These are phyloP conservation scores for Leptothorax acervorum DNA, from an alignment of 2,888 invertebrate species.

Conservation along the genomic window DNA sequence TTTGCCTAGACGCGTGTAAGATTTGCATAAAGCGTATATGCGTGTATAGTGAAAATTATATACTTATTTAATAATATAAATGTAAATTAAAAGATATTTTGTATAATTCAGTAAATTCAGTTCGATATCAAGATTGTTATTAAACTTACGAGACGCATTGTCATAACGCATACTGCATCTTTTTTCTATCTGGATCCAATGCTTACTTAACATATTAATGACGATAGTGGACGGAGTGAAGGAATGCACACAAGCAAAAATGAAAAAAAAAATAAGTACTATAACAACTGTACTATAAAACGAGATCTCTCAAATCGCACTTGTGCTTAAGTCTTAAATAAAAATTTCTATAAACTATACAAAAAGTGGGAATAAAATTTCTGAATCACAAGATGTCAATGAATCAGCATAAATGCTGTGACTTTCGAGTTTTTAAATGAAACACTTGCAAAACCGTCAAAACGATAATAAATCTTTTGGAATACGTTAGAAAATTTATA, in stretches of 20 bases:
- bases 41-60: not conserved
- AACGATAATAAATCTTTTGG: conserved; percentile 31
- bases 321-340: conserved; percentile 61
- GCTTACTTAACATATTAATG: conserved; percentile 65
- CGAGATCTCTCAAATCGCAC: conserved; percentile 62
- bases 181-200: conserved; percentile 69
- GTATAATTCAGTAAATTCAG: not conserved
- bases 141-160: not conserved
- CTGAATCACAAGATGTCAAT: conserved; percentile 39
- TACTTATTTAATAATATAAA: conserved; percentile 34
- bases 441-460: conserved; percentile 43
- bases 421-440: conserved; percentile 36
- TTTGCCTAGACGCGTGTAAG: not conserved
- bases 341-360: conserved; percentile 30
- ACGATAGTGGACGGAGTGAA: conserved; percentile 74
- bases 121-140: conserved; percentile 21
- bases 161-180: not conserved
- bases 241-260: conserved; percentile 65
- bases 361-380: conserved; percentile 29
- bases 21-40: not conserved
- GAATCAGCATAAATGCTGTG: not conserved
- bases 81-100: conserved; percentile 2
- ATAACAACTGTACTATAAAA: conserved; percentile 49
- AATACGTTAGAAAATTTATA: conserved; percentile 46
- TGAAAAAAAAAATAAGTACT: conserved; percentile 40